A percentile compares a stretch with the other conserved stretches of the same genome.
Evolutionary conservation across 2,797 vertebrate species (phyloP).

Genomic region (Dermochelys coriacea): DNA sequence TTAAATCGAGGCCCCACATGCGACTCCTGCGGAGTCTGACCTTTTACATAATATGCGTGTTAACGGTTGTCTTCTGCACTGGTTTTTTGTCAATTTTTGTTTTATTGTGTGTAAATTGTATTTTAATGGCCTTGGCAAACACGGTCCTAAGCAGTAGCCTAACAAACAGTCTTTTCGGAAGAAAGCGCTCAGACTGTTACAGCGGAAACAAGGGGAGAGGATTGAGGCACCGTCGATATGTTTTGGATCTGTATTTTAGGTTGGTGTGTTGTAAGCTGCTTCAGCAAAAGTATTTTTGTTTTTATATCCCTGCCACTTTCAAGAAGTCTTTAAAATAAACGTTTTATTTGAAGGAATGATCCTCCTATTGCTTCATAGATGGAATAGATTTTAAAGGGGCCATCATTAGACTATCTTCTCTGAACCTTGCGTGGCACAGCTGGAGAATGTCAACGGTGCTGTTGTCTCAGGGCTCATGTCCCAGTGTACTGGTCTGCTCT

Average conservation of each 20-base stretch:
- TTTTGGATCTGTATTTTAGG: neutral
- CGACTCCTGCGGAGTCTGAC: neutral
- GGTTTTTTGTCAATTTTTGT: no score
- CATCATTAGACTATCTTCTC: neutral
- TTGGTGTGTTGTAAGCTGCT: neutral
- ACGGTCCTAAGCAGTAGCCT: neutral
- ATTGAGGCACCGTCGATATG: fast-evolving
- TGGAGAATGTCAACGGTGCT: neutral
- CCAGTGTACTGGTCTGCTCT: neutral
- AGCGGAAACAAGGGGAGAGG: neutral
- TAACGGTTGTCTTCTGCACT: neutral
- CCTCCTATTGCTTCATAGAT: neutral
- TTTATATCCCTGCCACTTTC: neutral
- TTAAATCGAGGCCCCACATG: no score
- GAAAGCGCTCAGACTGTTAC: neutral
- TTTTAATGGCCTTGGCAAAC: neutral
- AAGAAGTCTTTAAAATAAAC: neutral
- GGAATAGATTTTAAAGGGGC: neutral
- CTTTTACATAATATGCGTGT: neutral
- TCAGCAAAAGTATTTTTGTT: neutral
- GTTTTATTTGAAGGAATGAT: neutral
- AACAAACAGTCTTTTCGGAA: neutral
- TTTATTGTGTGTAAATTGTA: neutral
- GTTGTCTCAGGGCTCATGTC: neutral
- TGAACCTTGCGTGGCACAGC: neutral